Evolutionary conservation across 2,797 vertebrate genomes (phyloP), one percentile per base, ranked within the genome.

Genomic region (Hirundo rustica): DNA sequence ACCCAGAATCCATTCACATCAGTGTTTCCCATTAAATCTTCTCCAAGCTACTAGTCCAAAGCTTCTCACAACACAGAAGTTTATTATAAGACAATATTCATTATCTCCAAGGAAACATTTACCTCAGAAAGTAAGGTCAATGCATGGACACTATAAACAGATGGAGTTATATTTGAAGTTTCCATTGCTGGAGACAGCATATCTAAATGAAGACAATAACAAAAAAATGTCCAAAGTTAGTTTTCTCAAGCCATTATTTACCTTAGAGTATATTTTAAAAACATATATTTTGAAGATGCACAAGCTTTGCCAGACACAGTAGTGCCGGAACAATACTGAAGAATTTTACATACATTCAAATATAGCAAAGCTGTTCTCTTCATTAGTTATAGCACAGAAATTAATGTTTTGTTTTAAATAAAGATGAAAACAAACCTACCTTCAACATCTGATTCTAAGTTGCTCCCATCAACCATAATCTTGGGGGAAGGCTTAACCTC

Each of bases 401-500:
- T 32, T 32, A 51, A 51, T 15, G 5, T 12, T 57, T 71, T 42
- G 4, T 50, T 80, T 79, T 16, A 73, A 82, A 70, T 30, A 61
- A 74, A 77, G 42, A 71, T n/a, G 32, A 66, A 85, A 92, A 62
- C 1, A 6, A 61, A 91, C 17, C 13, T 75, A 99, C 99, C 99
- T 99, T 99, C 99, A 53, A 99, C 99, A 91, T 99, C 99, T 36
- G 99, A 92, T 96, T 99, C 99, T 93, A 99, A 95, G 95, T 96
- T 99, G 95, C 97, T 94, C 93, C 99, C 99, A 65, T 99, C 99
- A 92, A 99, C 99, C 83, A 99, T 98, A 47, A 99, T 99, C 98
- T 99, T 99, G 82, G 99, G 99, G 57, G 99, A 99, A 53, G 99
- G 98, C 82, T 99, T 99, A 95, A 99, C 99, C 97, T 99, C 99